Evolutionary conservation across 2,888 invertebrate genomes (phyloP).

Genomic region (Myathropa florea): DNA sequence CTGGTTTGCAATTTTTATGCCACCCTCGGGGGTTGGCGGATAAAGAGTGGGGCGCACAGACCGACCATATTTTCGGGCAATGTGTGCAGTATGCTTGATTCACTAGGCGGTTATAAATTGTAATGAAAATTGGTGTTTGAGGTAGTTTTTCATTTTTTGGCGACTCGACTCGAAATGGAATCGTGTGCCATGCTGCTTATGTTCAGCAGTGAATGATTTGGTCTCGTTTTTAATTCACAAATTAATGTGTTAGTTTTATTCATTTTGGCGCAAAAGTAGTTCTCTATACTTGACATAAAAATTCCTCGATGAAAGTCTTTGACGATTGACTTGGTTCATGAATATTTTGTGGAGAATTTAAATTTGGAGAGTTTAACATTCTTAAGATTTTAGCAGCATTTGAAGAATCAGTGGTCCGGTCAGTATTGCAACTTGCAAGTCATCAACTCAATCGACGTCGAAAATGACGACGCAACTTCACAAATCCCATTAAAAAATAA

Average conservation of each 20-base stretch:
- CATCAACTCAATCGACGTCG: too few species aligned
- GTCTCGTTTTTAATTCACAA: background rate
- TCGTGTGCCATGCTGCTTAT: background rate
- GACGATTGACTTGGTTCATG: background rate
- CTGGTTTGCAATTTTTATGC: slow-evolving; percentile 6
- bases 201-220: background rate
- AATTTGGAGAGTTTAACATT: too few species aligned
- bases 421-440: too few species aligned
- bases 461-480: too few species aligned
- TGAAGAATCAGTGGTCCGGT: background rate
- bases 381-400: background rate
- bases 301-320: background rate
- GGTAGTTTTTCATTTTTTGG: background rate
- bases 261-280: background rate
- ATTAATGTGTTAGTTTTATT: background rate
- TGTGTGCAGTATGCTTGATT: slow-evolving; percentile 9
- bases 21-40: background rate
- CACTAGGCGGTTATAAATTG: slow-evolving; percentile 16
- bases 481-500: too few species aligned
- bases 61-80: slow-evolving; percentile 6
- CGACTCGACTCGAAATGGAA: too few species aligned
- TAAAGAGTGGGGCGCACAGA: background rate
- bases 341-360: background rate
- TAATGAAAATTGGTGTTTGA: slow-evolving; percentile 14
- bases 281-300: background rate